Percentiles rank a stretch among this genome's conserved stretches.
phyloP scores from a whole-genome alignment of 2,888 invertebrate genomes.

The Keiferia lycopersicella region DNA sequence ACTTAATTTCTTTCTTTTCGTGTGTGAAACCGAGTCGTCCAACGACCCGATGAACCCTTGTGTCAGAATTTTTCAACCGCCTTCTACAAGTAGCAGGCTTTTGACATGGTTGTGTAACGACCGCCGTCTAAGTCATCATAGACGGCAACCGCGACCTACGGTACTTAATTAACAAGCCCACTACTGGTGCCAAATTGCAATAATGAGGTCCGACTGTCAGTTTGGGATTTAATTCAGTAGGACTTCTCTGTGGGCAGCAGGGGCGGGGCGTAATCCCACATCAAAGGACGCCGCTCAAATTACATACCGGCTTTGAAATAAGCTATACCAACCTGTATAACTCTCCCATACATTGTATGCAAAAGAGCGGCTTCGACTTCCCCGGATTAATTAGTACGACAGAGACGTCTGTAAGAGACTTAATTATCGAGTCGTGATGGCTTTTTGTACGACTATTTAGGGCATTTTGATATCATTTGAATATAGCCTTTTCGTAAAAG shows the following conservation, averaged over 20 bases:
- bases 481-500: too few species aligned
- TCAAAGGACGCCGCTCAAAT: constrained; percentile 71
- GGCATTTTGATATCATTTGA: too few species aligned
- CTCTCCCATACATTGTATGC: constrained; percentile 45
- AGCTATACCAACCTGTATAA: constrained; percentile 30
- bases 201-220: constrained; percentile 65
- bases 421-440: not conserved
- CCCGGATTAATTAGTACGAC: constrained; percentile 12
- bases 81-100: too few species aligned
- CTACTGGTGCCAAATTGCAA: constrained; percentile 58
- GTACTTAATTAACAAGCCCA: constrained; percentile 43
- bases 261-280: constrained; percentile 69
- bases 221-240: constrained; percentile 70
- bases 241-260: constrained; percentile 32
- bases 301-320: constrained; percentile 49
- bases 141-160: too few species aligned
- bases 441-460: too few species aligned
- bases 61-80: too few species aligned
- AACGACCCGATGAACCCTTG: too few species aligned
- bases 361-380: constrained; percentile 11
- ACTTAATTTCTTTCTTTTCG: too few species aligned
- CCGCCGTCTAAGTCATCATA: too few species aligned
- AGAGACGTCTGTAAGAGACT: not conserved
- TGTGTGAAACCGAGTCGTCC: too few species aligned
- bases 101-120: too few species aligned